phyloP scores from a whole-genome alignment of 2,888 invertebrate genomes.

The Lathronympha strigana region DNA sequence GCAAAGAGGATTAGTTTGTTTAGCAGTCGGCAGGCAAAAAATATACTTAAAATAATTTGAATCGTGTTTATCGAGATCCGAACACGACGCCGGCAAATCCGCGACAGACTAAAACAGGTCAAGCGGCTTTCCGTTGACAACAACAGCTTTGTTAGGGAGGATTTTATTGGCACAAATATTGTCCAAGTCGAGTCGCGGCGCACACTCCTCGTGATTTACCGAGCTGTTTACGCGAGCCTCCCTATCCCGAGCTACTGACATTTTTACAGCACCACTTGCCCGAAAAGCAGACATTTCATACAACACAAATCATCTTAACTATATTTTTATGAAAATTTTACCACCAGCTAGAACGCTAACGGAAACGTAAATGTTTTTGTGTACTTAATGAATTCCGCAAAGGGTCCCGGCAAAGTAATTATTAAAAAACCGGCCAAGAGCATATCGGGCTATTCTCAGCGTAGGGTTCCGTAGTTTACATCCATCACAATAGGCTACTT shows the following conservation, averaged over 20 bases:
- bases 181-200: slow-evolving; percentile 76
- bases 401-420: slow-evolving; percentile 26
- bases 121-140: slow-evolving; percentile 76
- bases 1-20: slow-evolving; percentile 25
- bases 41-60: slow-evolving; percentile 27
- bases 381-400: slow-evolving; percentile 32
- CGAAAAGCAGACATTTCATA: slow-evolving; percentile 69
- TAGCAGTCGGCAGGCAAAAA: slow-evolving; percentile 20
- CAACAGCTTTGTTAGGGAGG: slow-evolving; percentile 80
- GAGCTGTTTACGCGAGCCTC: slow-evolving; percentile 78
- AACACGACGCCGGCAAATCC: slow-evolving; percentile 62
- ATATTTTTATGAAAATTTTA: slow-evolving; percentile 66
- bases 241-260: slow-evolving; percentile 69
- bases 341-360: slow-evolving; percentile 45
- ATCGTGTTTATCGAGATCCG: slow-evolving; percentile 50
- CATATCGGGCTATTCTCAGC: too few species aligned
- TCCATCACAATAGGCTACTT: too few species aligned
- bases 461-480: too few species aligned
- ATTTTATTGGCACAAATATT: slow-evolving; percentile 83
- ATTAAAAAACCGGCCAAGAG: slow-evolving; percentile 27
- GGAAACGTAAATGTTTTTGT: slow-evolving; percentile 39
- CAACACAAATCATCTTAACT: slow-evolving; percentile 70
- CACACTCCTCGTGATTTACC: slow-evolving; percentile 78
- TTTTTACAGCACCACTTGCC: slow-evolving; percentile 73
- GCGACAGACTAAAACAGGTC: slow-evolving; percentile 74